Conservation (phyloP, 2,888 invertebrate genomes). For the Trissolcus japonicus region DNA sequence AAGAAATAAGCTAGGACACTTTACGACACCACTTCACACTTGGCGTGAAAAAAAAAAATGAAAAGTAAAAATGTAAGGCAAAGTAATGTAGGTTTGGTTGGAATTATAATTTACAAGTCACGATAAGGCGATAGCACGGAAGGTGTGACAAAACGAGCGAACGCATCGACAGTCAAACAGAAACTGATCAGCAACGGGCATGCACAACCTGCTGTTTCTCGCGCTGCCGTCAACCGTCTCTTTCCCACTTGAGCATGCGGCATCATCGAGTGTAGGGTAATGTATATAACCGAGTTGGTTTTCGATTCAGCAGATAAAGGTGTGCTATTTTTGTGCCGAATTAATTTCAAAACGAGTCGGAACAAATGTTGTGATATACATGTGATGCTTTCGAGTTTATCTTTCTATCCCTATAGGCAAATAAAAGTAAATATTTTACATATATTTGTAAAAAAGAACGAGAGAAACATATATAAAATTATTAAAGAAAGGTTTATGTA, state of each 20-base stretch:
- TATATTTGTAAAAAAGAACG: too few species aligned
- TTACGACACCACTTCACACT: too few species aligned
- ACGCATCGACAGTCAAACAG: slow-evolving; percentile 63
- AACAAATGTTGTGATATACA: slow-evolving; percentile 18
- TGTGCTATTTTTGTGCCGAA: slow-evolving; percentile 35
- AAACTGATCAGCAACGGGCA: slow-evolving; percentile 67
- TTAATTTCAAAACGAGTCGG: slow-evolving; percentile 18
- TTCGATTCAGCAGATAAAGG: slow-evolving; percentile 40
- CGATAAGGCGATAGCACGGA: neutral
- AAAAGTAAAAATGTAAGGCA: too few species aligned
- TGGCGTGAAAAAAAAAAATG: too few species aligned
- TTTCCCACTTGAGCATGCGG: slow-evolving; percentile 56
- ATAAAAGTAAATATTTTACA: too few species aligned
- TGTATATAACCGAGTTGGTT: slow-evolving; percentile 33
- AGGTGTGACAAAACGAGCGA: slow-evolving; percentile 49
- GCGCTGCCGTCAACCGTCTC: slow-evolving; percentile 56
- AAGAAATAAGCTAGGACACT: too few species aligned
- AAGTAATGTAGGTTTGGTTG: too few species aligned
- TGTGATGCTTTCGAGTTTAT: neutral
- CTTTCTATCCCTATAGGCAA: too few species aligned
- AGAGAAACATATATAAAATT: too few species aligned
- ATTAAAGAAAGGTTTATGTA: too few species aligned
- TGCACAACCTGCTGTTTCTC: slow-evolving; percentile 63
- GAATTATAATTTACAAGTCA: too few species aligned
- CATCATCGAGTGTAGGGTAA: slow-evolving; percentile 31